Percentiles rank a stretch among this genome's conserved stretches.
phyloP scores from a whole-genome alignment of 2,888 invertebrate genomes.

The Heliconius cydno region DNA sequence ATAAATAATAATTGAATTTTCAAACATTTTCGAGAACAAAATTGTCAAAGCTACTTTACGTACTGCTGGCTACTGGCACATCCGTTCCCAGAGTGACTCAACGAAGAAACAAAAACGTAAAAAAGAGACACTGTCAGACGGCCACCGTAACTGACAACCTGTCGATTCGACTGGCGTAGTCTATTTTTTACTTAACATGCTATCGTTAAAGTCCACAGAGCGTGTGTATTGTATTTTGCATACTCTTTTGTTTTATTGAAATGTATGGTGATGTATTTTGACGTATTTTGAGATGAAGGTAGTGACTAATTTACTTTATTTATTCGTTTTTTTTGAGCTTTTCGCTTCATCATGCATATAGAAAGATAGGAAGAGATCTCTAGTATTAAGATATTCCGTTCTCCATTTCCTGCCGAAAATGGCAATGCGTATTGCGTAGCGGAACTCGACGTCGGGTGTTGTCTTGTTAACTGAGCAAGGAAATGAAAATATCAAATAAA shows the following conservation, averaged over 20 bases:
- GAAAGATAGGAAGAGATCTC: background rate
- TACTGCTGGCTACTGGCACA: conserved; percentile 57
- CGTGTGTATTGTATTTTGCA: background rate
- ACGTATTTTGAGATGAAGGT: background rate
- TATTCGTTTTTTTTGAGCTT: background rate
- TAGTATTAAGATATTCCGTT: background rate
- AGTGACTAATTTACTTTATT: background rate
- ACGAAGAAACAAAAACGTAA: conserved; percentile 58
- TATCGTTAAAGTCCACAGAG: conserved; percentile 10
- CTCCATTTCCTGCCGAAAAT: background rate
- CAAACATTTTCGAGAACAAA: background rate
- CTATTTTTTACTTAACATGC: conserved; percentile 24
- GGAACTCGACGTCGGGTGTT: too few relatives aligned
- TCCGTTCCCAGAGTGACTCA: conserved; percentile 79
- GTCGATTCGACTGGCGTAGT: conserved; percentile 39
- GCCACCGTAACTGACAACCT: conserved; percentile 42
- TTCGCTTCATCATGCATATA: background rate
- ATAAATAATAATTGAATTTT: background rate
- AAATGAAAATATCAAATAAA: background rate
- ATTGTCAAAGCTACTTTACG: conserved; percentile 23
- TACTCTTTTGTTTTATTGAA: background rate
- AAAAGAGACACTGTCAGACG: conserved; percentile 22
- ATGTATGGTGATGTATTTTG: conserved; percentile 2
- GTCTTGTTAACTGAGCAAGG: too few relatives aligned
- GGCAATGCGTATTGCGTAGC: too few relatives aligned